These are phyloP conservation scores for Piaya cayana DNA, from an alignment of 2,113 vertebrate genomes.

Conservation along the genomic window DNA sequence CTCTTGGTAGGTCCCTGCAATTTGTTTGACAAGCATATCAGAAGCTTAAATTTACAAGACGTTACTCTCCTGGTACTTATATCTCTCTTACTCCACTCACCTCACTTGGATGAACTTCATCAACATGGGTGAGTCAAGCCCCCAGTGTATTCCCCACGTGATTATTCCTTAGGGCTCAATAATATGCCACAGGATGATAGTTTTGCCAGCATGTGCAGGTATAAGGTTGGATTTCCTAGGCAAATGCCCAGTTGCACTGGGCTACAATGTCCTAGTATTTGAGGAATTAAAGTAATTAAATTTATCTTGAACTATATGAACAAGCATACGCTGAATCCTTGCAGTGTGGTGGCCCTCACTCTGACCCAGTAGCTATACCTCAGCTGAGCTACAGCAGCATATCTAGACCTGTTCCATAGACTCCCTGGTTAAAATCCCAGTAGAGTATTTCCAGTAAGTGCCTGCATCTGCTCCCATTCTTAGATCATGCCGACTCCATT, in stretches of 20 bases:
- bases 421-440: not conserved
- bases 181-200: not conserved
- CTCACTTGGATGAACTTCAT: not conserved
- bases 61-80: not conserved
- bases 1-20: not conserved
- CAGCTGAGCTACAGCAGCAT: not conserved
- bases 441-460: not conserved
- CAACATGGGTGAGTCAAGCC: not conserved
- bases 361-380: not conserved
- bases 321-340: not conserved
- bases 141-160: rapidly evolving
- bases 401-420: rapidly evolving
- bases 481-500: not conserved
- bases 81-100: not conserved
- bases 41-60: not conserved
- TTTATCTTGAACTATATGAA: not conserved
- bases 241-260: not conserved
- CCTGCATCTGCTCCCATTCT: not conserved
- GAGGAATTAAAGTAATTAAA: not conserved
- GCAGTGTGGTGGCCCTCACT: not conserved
- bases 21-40: not conserved
- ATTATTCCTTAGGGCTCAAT: not conserved
- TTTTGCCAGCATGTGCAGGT: not conserved
- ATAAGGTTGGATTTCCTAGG: not conserved
- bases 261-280: not conserved